phyloP scores from a whole-genome alignment of 2,888 invertebrate genomes.

The Sialis lutaria region DNA sequence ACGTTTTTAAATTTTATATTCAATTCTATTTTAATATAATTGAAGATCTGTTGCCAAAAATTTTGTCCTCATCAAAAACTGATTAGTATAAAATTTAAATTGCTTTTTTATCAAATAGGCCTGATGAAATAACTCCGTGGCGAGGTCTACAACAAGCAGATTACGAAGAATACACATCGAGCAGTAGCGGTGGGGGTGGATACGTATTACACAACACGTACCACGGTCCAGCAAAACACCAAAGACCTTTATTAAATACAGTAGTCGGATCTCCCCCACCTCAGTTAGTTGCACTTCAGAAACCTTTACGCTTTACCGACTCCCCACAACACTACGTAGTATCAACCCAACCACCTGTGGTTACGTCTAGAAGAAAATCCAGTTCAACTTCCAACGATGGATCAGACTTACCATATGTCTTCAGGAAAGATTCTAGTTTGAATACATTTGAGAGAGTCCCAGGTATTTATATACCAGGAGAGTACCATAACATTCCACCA shows the following conservation, averaged over 20 bases:
- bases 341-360: slow-evolving; percentile 24
- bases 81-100: neutral
- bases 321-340: slow-evolving; percentile 51
- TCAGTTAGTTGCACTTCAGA: slow-evolving; percentile 30
- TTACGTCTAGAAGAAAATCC: slow-evolving; percentile 50
- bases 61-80: neutral
- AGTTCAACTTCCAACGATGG: slow-evolving; percentile 54
- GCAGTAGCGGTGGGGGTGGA: slow-evolving; percentile 35
- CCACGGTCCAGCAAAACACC: slow-evolving; percentile 69
- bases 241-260: slow-evolving; percentile 35
- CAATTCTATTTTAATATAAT: neutral
- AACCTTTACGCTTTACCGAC: slow-evolving; percentile 56
- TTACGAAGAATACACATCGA: slow-evolving; percentile 37
- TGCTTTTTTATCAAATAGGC: neutral
- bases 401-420: slow-evolving; percentile 32
- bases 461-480: slow-evolving; percentile 27
- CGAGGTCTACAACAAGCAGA: slow-evolving; percentile 19
- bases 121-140: slow-evolving; percentile 2
- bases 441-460: slow-evolving; percentile 27
- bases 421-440: slow-evolving; percentile 23
- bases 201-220: slow-evolving; percentile 69
- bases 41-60: neutral
- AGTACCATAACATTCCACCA: slow-evolving; percentile 16
- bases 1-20: neutral
- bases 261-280: slow-evolving; percentile 26